A percentile compares a stretch with the other conserved stretches of the same genome.
These are phyloP conservation scores for Elephas maximus DNA, from an alignment of 2,113 vertebrate genomes.

Conservation along the genomic window DNA sequence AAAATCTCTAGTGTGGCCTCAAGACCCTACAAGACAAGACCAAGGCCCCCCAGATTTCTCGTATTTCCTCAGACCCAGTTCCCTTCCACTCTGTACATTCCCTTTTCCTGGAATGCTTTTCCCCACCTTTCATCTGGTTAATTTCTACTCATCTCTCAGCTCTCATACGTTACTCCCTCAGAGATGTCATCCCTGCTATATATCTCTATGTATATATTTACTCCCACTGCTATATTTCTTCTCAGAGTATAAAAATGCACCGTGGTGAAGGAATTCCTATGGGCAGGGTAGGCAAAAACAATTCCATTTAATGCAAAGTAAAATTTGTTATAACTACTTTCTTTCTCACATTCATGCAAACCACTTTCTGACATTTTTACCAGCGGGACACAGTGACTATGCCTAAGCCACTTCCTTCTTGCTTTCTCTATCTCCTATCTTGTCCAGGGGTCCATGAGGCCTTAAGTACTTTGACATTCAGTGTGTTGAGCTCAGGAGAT, in stretches of 20 bases:
- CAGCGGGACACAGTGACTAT: accelerated
- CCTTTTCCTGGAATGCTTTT: no score
- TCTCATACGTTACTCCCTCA: not conserved
- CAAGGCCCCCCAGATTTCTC: not conserved
- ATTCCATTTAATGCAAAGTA: not conserved
- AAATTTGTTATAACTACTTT: not conserved
- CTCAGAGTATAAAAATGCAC: not conserved
- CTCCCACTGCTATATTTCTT: not conserved
- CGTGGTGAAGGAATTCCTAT: not conserved
- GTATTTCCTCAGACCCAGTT: not conserved
- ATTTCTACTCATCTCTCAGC: not conserved
- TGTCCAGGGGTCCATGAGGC: not conserved
- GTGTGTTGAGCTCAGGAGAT: not conserved
- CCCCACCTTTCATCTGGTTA: not conserved
- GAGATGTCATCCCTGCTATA: not conserved
- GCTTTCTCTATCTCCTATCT: not conserved
- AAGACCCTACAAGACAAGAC: not conserved
- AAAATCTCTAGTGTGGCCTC: not conserved
- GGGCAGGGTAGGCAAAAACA: not conserved
- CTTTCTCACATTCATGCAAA: not conserved
- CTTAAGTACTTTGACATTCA: no score
- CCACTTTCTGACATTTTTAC: not conserved
- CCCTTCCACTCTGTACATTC: not conserved
- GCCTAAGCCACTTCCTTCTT: not conserved
- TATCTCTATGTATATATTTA: accelerated